phyloP scores from a whole-genome alignment of 2,888 invertebrate species.

The Oscheius myriophilus region DNA sequence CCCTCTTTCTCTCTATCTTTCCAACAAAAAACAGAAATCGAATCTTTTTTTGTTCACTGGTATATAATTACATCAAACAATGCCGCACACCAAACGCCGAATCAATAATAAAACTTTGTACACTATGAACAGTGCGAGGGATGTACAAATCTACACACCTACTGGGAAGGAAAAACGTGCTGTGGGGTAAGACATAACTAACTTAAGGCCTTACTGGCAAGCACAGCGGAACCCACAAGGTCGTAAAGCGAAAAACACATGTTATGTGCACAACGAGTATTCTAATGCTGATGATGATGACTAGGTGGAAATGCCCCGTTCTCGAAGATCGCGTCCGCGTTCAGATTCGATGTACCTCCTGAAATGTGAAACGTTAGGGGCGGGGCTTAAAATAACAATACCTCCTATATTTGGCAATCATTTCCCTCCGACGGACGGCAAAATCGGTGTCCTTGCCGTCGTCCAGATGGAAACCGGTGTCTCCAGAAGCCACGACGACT shows the following conservation, averaged over 20 bases:
- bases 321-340: constrained; percentile 43
- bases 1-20: too few relatives aligned
- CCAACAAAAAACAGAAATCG: too few relatives aligned
- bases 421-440: constrained; percentile 37
- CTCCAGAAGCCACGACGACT: constrained; percentile 23
- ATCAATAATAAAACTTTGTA: background rate
- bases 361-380: background rate
- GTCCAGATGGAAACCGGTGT: constrained; percentile 12
- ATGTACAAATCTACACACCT: background rate
- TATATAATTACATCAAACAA: background rate
- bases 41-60: too few relatives aligned
- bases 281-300: background rate
- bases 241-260: background rate
- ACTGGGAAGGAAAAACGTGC: background rate
- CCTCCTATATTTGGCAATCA: constrained; percentile 51
- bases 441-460: constrained; percentile 31
- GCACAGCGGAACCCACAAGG: too few relatives aligned
- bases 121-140: background rate
- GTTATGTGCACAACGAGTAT: background rate
- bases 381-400: constrained; percentile 8
- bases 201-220: background rate
- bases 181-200: background rate
- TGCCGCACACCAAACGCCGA: background rate
- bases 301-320: constrained; percentile 5
- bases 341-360: constrained; percentile 46